Evolutionary conservation across 1,140 invertebrate genomes (phyloP).

Genomic region (Ips nitidus): DNA sequence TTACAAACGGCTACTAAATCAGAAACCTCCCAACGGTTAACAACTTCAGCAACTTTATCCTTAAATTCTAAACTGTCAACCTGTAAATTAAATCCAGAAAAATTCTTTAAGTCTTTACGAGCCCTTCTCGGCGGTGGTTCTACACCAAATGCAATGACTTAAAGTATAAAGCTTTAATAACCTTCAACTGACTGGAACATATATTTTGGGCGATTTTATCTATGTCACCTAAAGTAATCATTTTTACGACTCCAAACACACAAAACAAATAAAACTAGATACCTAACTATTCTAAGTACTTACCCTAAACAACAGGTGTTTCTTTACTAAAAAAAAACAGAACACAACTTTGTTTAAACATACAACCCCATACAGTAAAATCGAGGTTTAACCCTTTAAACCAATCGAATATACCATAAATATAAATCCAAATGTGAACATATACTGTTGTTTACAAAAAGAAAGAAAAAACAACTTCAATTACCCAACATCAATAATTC

Average conservation of each 20-base stretch:
- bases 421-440: background rate
- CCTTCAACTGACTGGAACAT: background rate
- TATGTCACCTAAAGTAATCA: background rate
- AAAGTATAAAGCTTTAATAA: background rate
- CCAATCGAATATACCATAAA: background rate
- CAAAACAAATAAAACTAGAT: background rate
- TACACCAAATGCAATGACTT: conserved; percentile 1
- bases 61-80: background rate
- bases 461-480: background rate
- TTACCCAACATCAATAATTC: background rate
- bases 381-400: background rate
- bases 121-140: background rate
- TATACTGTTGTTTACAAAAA: background rate
- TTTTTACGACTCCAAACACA: background rate
- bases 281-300: background rate
- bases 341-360: background rate
- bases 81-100: background rate
- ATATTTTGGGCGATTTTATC: conserved; percentile 3
- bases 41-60: background rate
- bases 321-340: background rate
- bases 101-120: background rate
- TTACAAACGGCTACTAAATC: background rate
- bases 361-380: background rate
- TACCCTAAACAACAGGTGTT: background rate
- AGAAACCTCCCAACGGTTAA: background rate